Evolutionary conservation across 1,140 invertebrate species (phyloP).

Genomic region (Ceratina japonica): DNA sequence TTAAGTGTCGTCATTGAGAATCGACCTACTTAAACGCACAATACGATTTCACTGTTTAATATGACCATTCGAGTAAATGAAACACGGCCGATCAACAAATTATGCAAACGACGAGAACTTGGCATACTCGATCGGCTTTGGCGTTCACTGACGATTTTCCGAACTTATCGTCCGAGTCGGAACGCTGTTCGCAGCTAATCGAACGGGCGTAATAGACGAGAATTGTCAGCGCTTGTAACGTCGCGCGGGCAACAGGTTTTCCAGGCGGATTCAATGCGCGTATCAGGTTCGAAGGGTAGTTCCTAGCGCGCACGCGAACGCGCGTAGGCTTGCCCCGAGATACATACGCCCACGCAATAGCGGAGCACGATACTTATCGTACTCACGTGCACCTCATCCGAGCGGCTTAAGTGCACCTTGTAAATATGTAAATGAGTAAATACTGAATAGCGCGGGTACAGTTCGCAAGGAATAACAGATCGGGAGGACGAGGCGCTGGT

Average conservation of each 20-base stretch:
- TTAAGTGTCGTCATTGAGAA: no score
- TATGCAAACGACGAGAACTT: no score
- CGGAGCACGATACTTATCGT: slow-evolving; percentile 35
- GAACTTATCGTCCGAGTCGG: background rate
- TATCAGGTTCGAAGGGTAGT: slow-evolving; percentile 17
- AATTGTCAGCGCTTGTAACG: background rate
- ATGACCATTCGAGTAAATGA: no score
- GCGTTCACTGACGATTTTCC: no score
- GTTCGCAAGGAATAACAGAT: slow-evolving; percentile 26
- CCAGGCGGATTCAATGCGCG: background rate
- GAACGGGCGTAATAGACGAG: background rate
- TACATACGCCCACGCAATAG: slow-evolving; percentile 41
- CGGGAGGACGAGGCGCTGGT: slow-evolving; percentile 6
- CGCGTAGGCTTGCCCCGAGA: background rate
- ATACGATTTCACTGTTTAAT: no score
- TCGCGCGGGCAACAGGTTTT: background rate
- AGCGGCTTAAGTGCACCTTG: slow-evolving; percentile 40
- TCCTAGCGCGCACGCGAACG: background rate
- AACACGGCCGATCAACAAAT: no score
- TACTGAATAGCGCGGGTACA: slow-evolving; percentile 16
- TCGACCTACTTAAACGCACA: no score
- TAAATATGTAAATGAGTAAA: slow-evolving; percentile 49
- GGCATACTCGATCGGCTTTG: no score
- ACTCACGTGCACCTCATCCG: slow-evolving; percentile 36
- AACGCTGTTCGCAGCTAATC: background rate